Percentiles rank a stretch among this genome's conserved stretches.
phyloP scores from a whole-genome alignment of 2,888 invertebrate genomes.

The Sphinx pinastri region DNA sequence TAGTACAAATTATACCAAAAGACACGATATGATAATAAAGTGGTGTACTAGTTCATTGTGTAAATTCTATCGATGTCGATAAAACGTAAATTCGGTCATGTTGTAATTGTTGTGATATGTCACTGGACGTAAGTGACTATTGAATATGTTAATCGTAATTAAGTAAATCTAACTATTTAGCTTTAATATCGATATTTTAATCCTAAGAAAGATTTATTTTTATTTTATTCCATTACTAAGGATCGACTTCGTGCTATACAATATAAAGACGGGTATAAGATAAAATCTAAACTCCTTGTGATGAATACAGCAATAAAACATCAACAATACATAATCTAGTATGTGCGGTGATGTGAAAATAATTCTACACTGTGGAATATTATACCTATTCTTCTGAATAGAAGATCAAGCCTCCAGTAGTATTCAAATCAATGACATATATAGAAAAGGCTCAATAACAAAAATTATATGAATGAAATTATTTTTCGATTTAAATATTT shows the following conservation, averaged over 20 bases:
- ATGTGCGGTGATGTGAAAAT: too few relatives aligned
- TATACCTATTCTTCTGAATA: too few relatives aligned
- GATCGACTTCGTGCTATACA: not conserved
- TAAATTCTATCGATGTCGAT: slow-evolving; percentile 23
- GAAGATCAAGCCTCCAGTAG: too few relatives aligned
- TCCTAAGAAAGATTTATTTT: slow-evolving; percentile 19
- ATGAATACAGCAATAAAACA: too few relatives aligned
- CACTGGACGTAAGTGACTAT: slow-evolving; percentile 17
- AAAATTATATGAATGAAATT: too few relatives aligned
- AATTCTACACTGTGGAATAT: too few relatives aligned
- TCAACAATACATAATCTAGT: too few relatives aligned
- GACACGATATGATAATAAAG: slow-evolving; percentile 35
- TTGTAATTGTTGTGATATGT: slow-evolving; percentile 23
- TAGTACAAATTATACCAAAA: slow-evolving; percentile 45
- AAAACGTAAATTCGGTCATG: slow-evolving; percentile 17
- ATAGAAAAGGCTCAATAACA: too few relatives aligned
- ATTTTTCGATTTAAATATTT: too few relatives aligned
- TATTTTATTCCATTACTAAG: slow-evolving; percentile 11
- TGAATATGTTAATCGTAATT: slow-evolving; percentile 17
- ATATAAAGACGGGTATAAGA: not conserved
- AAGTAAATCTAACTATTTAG: slow-evolving; percentile 24
- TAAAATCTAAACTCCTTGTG: too few relatives aligned
- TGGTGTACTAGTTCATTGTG: slow-evolving; percentile 16
- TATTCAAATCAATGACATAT: too few relatives aligned
- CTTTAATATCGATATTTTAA: slow-evolving; percentile 22